A percentile compares a stretch with the other conserved stretches of the same genome.
phyloP scores from a whole-genome alignment of 2,888 invertebrate species.

The Macrophya alboannulata region DNA sequence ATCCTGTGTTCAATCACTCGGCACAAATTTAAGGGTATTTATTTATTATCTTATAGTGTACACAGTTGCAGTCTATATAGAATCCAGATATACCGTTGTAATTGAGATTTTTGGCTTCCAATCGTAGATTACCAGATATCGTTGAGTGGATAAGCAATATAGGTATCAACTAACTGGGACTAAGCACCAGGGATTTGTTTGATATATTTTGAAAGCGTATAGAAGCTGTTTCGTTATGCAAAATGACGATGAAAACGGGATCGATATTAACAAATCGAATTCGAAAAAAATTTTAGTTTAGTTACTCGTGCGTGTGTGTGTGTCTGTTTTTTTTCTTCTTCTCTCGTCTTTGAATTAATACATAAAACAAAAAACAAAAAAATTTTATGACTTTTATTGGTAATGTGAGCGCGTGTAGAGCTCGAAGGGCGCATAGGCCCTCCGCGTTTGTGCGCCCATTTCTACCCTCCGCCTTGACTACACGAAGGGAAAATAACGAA shows the following conservation, averaged over 20 bases:
- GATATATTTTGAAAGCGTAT: neutral
- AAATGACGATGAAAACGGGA: too few relatives aligned
- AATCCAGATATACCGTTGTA: neutral
- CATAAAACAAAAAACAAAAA: neutral
- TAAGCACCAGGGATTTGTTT: neutral
- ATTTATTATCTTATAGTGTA: constrained; percentile 1
- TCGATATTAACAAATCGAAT: too few relatives aligned
- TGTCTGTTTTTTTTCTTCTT: neutral
- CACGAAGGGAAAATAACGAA: constrained; percentile 38
- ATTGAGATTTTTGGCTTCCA: neutral
- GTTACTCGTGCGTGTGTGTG: neutral
- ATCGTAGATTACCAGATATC: neutral
- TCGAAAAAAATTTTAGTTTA: neutral
- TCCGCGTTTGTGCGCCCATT: neutral
- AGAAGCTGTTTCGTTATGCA: neutral
- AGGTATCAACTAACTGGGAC: neutral
- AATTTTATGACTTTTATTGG: neutral
- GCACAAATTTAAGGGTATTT: neutral
- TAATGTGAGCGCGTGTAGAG: neutral
- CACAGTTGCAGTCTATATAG: neutral
- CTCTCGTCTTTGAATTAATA: neutral
- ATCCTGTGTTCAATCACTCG: neutral
- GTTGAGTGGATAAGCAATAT: neutral
- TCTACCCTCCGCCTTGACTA: neutral
- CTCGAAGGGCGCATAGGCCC: neutral